phyloP scores from a whole-genome alignment of 2,113 vertebrate species.

The Silurus glanis region DNA sequence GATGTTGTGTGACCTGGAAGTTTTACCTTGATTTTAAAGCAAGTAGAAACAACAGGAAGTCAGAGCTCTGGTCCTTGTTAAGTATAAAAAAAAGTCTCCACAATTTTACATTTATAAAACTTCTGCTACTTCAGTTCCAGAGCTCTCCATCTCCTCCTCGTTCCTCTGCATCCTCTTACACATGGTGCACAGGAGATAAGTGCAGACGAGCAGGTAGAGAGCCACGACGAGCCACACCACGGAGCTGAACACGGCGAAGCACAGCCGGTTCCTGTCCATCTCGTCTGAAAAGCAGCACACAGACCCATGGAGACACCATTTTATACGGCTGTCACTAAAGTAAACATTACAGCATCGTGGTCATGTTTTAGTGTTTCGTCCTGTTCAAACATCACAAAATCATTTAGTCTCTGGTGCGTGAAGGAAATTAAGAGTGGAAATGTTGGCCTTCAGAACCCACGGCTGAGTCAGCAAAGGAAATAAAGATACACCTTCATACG shows the following conservation, averaged over 20 bases:
- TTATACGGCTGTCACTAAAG: neutral
- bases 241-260: constrained; percentile 38
- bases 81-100: neutral
- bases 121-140: constrained; percentile 22
- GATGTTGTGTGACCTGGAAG: neutral
- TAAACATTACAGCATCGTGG: neutral
- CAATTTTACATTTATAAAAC: constrained; percentile 3
- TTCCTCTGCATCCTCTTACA: constrained; percentile 29
- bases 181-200: constrained; percentile 37
- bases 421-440: neutral
- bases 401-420: neutral
- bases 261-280: constrained; percentile 47
- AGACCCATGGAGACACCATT: neutral
- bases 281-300: neutral
- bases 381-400: constrained; percentile 17
- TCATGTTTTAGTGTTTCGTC: neutral
- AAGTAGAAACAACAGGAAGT: neutral
- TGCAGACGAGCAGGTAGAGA: constrained; percentile 47
- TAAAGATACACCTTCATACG: neutral
- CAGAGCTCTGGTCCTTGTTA: neutral
- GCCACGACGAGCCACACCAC: constrained; percentile 54
- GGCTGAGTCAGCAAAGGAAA: neutral
- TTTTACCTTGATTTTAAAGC: constrained; percentile 2
- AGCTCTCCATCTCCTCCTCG: constrained; percentile 31
- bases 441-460: neutral